A percentile compares a stretch with the other conserved stretches of the same genome.
These are phyloP conservation scores for Bombus affinis DNA, from an alignment of 1,140 invertebrate genomes.

Conservation along the genomic window DNA sequence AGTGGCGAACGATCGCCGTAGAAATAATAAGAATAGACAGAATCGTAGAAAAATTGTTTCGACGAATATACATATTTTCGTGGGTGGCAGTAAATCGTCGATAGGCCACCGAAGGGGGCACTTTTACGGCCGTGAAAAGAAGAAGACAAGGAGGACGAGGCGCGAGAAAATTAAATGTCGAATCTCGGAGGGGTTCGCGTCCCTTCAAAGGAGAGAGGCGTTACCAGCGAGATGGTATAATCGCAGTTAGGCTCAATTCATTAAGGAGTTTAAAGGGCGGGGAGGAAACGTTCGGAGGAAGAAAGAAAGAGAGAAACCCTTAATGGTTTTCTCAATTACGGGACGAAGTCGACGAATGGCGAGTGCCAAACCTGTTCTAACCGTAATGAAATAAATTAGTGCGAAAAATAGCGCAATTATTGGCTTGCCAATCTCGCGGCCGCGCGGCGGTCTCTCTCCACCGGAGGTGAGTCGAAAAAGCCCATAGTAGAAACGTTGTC, in stretches of 20 bases:
- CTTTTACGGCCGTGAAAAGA: conserved; percentile 53
- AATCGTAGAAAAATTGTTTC: not conserved
- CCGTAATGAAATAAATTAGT: conserved; percentile 68
- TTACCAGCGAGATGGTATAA: conserved; percentile 67
- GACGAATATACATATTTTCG: conserved; percentile 5
- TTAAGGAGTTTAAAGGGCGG: conserved; percentile 68
- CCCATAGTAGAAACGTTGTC: conserved; percentile 9
- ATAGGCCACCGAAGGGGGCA: conserved; percentile 37
- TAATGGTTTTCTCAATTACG: conserved; percentile 70
- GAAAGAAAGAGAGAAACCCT: conserved; percentile 21
- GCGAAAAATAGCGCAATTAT: conserved; percentile 66
- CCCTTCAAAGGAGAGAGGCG: conserved; percentile 61
- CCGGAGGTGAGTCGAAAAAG: not conserved
- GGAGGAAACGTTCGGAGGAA: not conserved
- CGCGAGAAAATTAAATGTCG: conserved; percentile 70
- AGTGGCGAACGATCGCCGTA: not conserved
- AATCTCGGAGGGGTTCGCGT: conserved; percentile 55
- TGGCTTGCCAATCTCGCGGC: conserved; percentile 58
- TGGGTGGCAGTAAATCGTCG: conserved; percentile 6
- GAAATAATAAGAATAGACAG: not conserved
- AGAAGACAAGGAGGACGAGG: conserved; percentile 59
- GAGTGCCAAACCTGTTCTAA: conserved; percentile 58
- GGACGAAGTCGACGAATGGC: conserved; percentile 49
- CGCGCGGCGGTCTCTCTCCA: not conserved
- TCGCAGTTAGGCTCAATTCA: conserved; percentile 71